A percentile compares a stretch with the other conserved stretches of the same genome.
These are phyloP conservation scores for Adelphocoris suturalis DNA, from an alignment of 2,888 invertebrate species.

Conservation along the genomic window DNA sequence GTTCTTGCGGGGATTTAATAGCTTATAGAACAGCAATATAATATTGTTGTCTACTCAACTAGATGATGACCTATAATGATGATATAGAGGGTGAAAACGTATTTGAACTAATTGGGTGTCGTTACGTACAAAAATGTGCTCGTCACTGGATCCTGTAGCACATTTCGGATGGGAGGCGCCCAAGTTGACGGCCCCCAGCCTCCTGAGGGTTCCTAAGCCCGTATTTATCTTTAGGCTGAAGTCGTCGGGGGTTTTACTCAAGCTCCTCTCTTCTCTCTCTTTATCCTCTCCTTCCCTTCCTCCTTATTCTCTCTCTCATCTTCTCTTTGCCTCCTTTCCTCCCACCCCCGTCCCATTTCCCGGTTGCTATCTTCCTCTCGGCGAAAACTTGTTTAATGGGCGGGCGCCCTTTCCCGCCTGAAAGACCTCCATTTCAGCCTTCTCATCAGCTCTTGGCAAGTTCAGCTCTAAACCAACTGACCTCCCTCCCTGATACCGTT, in stretches of 20 bases:
- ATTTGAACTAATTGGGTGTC: too few species aligned
- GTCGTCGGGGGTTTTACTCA: constrained; percentile 46
- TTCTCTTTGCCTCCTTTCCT: background rate
- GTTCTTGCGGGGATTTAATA: too few species aligned
- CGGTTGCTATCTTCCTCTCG: constrained; percentile 19
- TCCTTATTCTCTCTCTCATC: background rate
- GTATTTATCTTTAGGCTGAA: constrained; percentile 53
- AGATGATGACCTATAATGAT: too few species aligned
- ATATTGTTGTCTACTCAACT: too few species aligned
- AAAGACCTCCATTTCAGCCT: constrained; percentile 46
- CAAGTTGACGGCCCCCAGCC: background rate
- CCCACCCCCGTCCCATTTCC: constrained; percentile 12
- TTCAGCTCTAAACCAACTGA: constrained; percentile 34
- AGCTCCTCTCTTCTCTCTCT: background rate
- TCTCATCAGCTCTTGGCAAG: constrained; percentile 23
- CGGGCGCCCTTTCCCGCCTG: constrained; percentile 22
- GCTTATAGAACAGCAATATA: too few species aligned
- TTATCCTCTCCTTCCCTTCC: background rate
- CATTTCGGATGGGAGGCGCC: background rate
- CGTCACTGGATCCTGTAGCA: background rate
- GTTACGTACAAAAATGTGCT: background rate
- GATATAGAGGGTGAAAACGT: too few species aligned
- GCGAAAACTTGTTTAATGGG: constrained; percentile 56
- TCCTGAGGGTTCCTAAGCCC: constrained; percentile 42
- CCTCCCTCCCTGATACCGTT: background rate